These are phyloP conservation scores for Pangasius krempfi DNA, from an alignment of 2,797 vertebrate genomes.

Conservation along the genomic window DNA sequence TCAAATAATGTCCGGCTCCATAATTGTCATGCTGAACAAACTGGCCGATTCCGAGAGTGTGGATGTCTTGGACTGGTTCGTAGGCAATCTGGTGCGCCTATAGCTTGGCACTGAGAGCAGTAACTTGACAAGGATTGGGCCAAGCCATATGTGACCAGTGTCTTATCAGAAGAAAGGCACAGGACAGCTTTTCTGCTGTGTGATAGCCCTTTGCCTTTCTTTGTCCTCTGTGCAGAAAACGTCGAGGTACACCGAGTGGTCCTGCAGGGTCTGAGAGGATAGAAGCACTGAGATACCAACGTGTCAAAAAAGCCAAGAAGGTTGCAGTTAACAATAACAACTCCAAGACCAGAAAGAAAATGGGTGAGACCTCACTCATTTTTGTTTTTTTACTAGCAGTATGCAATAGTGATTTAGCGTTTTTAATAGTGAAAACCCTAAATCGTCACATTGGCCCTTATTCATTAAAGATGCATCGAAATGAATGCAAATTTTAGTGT, in stretches of 20 bases:
- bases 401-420: neutral
- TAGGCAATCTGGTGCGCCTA: slow-evolving; percentile 69
- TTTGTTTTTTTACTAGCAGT: neutral
- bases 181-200: slow-evolving; percentile 61
- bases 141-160: slow-evolving; percentile 62
- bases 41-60: slow-evolving; percentile 49
- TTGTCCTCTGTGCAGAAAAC: slow-evolving; percentile 75
- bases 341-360: slow-evolving; percentile 94
- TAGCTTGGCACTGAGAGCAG: slow-evolving; percentile 66
- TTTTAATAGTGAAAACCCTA: neutral
- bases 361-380: slow-evolving; percentile 78
- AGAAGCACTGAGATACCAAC: slow-evolving; percentile 98
- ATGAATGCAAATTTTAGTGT: neutral
- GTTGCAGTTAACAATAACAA: slow-evolving; percentile 92
- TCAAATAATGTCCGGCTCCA: slow-evolving; percentile 54
- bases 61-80: slow-evolving; percentile 53
- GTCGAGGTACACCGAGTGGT: slow-evolving; percentile 80
- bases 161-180: slow-evolving; percentile 63
- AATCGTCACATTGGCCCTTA: neutral
- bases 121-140: slow-evolving; percentile 63
- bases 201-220: slow-evolving; percentile 68
- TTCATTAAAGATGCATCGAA: neutral
- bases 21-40: slow-evolving; percentile 51
- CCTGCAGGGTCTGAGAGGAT: slow-evolving; percentile 98
- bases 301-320: slow-evolving; percentile 98